Conservation (phyloP, 1,140 invertebrate genomes). For the Bombus breviceps region DNA sequence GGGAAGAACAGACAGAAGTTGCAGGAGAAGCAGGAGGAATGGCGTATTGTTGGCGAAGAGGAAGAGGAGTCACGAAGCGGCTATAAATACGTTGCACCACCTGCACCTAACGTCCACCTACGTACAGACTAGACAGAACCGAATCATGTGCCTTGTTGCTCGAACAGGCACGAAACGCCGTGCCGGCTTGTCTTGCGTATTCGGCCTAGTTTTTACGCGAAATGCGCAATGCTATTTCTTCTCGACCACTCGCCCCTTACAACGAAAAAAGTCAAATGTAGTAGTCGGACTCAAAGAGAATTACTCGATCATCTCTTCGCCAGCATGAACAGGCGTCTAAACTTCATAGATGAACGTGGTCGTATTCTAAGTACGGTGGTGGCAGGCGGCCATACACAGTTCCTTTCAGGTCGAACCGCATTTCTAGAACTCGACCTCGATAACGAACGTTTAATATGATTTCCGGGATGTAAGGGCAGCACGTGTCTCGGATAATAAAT, state of each 20-base stretch:
- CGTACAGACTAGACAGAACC: slow-evolving; percentile 69
- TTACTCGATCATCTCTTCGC: no score
- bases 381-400: neutral
- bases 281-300: no score
- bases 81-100: slow-evolving; percentile 82
- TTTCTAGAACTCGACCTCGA: neutral
- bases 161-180: slow-evolving; percentile 35
- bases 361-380: no score
- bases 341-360: no score
- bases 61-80: slow-evolving; percentile 81
- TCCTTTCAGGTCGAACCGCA: neutral
- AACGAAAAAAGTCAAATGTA: no score
- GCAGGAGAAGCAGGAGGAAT: slow-evolving; percentile 40
- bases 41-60: slow-evolving; percentile 74
- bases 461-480: neutral
- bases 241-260: neutral
- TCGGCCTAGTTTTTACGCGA: slow-evolving; percentile 1
- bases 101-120: slow-evolving; percentile 80
- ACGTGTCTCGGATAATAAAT: neutral
- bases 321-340: no score
- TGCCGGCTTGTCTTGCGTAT: slow-evolving; percentile 2
- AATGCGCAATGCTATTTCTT: neutral
- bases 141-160: slow-evolving; percentile 51
- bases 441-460: neutral
- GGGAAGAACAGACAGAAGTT: slow-evolving; percentile 53